Percentiles rank a stretch among this genome's conserved stretches.
These are phyloP conservation scores for Axea sp. DNA, from an alignment of 2,888 invertebrate genomes.

Conservation along the genomic window DNA sequence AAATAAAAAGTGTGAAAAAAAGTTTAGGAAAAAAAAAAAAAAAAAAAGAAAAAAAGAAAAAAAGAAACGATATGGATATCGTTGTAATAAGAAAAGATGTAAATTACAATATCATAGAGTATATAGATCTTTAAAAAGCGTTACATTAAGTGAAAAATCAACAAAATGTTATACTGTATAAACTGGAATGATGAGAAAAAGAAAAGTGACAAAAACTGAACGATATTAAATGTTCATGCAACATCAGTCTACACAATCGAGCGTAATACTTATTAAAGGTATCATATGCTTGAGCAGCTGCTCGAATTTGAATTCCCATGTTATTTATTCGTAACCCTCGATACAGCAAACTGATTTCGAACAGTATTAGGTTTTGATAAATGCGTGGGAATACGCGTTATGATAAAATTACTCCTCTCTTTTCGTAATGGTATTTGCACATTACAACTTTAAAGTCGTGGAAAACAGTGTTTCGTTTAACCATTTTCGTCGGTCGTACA, in stretches of 20 bases:
- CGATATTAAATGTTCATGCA: constrained; percentile 52
- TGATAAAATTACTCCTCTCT: constrained; percentile 33
- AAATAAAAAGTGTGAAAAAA: too few relatives aligned
- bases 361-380: constrained; percentile 51
- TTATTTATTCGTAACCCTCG: constrained; percentile 59
- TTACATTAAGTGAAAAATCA: too few relatives aligned
- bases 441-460: constrained; percentile 2
- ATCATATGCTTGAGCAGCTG: constrained; percentile 59
- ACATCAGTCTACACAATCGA: constrained; percentile 55
- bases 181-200: constrained; percentile 33
- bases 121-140: too few relatives aligned
- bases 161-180: constrained; percentile 23
- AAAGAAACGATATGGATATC: too few relatives aligned
- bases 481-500: not conserved
- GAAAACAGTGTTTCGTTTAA: constrained; percentile 5
- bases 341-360: constrained; percentile 52
- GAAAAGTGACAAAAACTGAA: constrained; percentile 33
- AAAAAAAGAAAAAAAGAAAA: too few relatives aligned
- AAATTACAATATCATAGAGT: too few relatives aligned
- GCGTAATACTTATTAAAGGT: constrained; percentile 57
- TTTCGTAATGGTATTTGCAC: constrained; percentile 9
- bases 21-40: too few relatives aligned
- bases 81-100: too few relatives aligned
- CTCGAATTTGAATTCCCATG: constrained; percentile 46
- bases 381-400: constrained; percentile 45